Conservation (phyloP, 1,140 invertebrate species). For the Orius insidiosus region DNA sequence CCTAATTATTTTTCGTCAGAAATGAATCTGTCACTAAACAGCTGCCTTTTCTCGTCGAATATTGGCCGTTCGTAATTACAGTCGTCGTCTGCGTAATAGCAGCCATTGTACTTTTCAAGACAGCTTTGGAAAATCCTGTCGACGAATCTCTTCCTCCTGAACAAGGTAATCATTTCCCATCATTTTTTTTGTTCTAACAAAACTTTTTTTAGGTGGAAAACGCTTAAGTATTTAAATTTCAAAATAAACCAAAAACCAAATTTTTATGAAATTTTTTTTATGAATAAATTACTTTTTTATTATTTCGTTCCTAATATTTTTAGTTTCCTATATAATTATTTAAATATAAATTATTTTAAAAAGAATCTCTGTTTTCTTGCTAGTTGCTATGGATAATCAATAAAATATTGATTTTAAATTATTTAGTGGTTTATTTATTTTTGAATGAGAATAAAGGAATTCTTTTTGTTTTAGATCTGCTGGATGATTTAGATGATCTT, state of each 20-base stretch:
- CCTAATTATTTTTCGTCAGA: neutral
- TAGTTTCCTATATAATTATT: too few relatives aligned
- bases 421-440: slow-evolving; percentile 1
- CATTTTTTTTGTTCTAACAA: neutral
- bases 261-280: neutral
- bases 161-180: slow-evolving; percentile 7
- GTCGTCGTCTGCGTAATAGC: slow-evolving; percentile 18
- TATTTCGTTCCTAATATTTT: too few relatives aligned
- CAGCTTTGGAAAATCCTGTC: slow-evolving; percentile 11
- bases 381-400: neutral
- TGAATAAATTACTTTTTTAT: neutral
- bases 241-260: neutral
- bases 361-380: too few relatives aligned
- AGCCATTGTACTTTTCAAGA: slow-evolving; percentile 18
- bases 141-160: slow-evolving; percentile 13
- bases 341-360: too few relatives aligned
- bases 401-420: slow-evolving; percentile 2
- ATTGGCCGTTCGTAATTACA: slow-evolving; percentile 24
- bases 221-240: slow-evolving; percentile 12
- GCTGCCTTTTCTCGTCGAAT: slow-evolving; percentile 23
- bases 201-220: slow-evolving; percentile 14
- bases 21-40: slow-evolving; percentile 1
- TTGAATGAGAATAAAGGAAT: neutral
- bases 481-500: slow-evolving; percentile 7
- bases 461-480: slow-evolving; percentile 4